Evolutionary conservation across 2,113 vertebrate genomes (phyloP).

Genomic region (Thryonomys swinderianus): DNA sequence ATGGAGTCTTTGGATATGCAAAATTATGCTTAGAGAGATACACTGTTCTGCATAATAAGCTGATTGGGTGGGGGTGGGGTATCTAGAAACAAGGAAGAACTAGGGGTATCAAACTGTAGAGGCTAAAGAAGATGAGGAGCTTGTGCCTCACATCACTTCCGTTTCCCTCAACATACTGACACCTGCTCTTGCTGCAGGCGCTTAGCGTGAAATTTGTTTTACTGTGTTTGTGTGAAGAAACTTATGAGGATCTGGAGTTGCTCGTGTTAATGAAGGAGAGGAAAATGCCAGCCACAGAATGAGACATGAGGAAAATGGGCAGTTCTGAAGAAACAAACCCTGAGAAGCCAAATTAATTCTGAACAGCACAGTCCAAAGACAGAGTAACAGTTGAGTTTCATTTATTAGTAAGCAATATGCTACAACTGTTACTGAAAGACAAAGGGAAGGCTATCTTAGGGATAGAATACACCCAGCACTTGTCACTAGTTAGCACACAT

Average conservation of each 20-base stretch:
- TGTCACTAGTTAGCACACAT: no score
- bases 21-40: background rate
- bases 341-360: background rate
- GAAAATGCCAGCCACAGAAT: background rate
- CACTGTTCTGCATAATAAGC: background rate
- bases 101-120: no score
- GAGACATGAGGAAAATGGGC: background rate
- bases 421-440: background rate
- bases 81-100: no score
- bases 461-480: background rate
- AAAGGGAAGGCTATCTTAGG: constrained; percentile 13
- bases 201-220: background rate
- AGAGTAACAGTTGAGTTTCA: background rate
- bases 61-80: background rate
- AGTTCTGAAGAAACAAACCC: background rate
- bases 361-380: background rate
- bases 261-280: background rate
- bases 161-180: background rate
- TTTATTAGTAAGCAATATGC: background rate
- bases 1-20: background rate
- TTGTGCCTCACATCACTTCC: background rate
- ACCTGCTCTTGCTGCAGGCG: background rate
- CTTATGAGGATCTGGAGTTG: background rate
- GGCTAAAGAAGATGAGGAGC: background rate
- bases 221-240: background rate